A percentile compares a stretch with the other conserved stretches of the same genome.
These are phyloP conservation scores for Eupithecia abbreviata DNA, from an alignment of 2,888 invertebrate species.

Conservation along the genomic window DNA sequence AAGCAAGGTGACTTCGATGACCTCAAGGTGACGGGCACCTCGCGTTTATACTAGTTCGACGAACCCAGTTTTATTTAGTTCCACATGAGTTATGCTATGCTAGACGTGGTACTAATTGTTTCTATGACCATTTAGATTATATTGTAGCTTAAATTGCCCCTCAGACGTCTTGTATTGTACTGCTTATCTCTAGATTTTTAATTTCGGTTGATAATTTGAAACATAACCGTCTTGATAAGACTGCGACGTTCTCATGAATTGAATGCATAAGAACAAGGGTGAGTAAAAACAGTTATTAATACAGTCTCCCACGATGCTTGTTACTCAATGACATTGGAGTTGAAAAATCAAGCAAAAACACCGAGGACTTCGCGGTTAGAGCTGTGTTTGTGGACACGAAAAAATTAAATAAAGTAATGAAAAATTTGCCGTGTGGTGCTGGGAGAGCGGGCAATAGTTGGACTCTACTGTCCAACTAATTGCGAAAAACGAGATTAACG, in stretches of 20 bases:
- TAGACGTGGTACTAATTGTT: slow-evolving; percentile 20
- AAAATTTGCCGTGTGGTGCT: slow-evolving; percentile 65
- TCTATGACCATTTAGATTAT: not conserved
- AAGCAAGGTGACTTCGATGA: slow-evolving; percentile 79
- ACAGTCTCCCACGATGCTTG: slow-evolving; percentile 43
- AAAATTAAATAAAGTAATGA: slow-evolving; percentile 63
- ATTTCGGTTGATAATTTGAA: not conserved
- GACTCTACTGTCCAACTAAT: slow-evolving; percentile 69
- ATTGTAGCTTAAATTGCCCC: not conserved
- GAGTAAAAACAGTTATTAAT: slow-evolving; percentile 44
- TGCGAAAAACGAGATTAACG: slow-evolving; percentile 81
- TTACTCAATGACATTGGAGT: slow-evolving; percentile 48
- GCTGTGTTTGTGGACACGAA: slow-evolving; percentile 54
- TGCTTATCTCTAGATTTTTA: not conserved
- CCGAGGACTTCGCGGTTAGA: slow-evolving; percentile 46
- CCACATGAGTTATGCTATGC: slow-evolving; percentile 46
- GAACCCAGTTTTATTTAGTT: slow-evolving; percentile 64
- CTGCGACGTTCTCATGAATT: slow-evolving; percentile 8
- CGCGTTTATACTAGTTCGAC: slow-evolving; percentile 66
- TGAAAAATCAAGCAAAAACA: slow-evolving; percentile 52
- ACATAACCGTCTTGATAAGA: slow-evolving; percentile 22
- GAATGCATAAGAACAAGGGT: slow-evolving; percentile 17
- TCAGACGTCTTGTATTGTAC: not conserved
- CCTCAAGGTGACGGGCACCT: slow-evolving; percentile 75
- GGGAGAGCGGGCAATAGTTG: slow-evolving; percentile 67